Evolutionary conservation across 2,113 vertebrate genomes (phyloP), one percentile per base, ranked within the genome.

Genomic region (Cichladusa arquata): DNA sequence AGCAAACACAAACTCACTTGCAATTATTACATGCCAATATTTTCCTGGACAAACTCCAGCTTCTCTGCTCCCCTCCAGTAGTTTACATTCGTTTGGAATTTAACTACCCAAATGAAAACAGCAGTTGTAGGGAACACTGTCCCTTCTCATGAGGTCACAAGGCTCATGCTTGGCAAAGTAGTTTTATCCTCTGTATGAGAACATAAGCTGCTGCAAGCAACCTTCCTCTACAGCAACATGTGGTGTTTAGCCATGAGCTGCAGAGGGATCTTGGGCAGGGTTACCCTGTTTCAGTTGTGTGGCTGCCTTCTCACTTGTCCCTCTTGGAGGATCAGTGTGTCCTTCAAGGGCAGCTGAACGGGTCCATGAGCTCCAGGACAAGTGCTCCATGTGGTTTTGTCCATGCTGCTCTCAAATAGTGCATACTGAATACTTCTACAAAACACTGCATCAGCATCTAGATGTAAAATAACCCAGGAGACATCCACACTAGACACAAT

Each of bases 11-110:
- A 65, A 23, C 74, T 87, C 57, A 36, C 73, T 91, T 85, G 66
- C 66, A 89, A 90, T 95, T 72, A 91, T 73, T 85, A 81, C 64
- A 48, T 4, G 18, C 86, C 69, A 48, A 25, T 90, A 81, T 86
- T 92, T 95, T 90, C 77, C 90, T 92, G 90, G 90, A 81, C 26
- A 54, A 90, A 76, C 53, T 94, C 82, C 90, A 86, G 88, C 42
- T 94, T 90, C 84, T 71, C 71, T 61, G 31, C 67, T 92, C 47
- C 40, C 20, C 58, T 91, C 48, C 28, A 53, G 45, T 51, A 90
- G 66, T 80, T 96, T 40, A 42, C 67, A 93, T 94, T 83, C 38
- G 48, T 92, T 81, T 81, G 57, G 60, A 87, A 58, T 90, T 87
- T 58, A 94, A 80, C 47, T 45, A 82, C 24, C 34, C 62, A 90